Percentiles rank a stretch among this genome's conserved stretches.
Evolutionary conservation across 2,113 vertebrate genomes (phyloP).

Genomic region (Tupaia tana): DNA sequence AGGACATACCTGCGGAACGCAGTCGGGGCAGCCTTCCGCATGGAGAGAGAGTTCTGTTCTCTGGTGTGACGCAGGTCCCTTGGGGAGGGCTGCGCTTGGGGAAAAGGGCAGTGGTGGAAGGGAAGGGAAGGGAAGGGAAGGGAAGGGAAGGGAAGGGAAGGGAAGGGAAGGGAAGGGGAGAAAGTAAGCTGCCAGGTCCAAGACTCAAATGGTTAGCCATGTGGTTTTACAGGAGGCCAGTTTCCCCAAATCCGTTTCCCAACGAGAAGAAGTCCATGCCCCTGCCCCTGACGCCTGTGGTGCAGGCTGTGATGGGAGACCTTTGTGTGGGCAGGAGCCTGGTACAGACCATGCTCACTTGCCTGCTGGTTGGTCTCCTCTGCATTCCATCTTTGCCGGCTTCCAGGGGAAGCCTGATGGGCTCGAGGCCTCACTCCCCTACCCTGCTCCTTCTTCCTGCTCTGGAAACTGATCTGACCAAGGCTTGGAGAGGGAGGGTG

Average conservation of each 20-base stretch:
- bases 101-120: background rate
- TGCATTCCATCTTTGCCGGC: background rate
- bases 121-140: too few relatives aligned
- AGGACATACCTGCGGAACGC: background rate
- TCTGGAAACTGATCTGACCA: background rate
- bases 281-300: too few relatives aligned
- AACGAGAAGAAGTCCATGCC: too few relatives aligned
- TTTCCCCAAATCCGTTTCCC: too few relatives aligned
- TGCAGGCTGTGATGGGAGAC: background rate
- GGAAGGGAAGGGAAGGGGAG: too few relatives aligned
- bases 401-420: background rate
- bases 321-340: background rate
- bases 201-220: too few relatives aligned
- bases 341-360: background rate
- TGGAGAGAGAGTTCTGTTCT: background rate
- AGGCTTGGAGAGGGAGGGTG: background rate
- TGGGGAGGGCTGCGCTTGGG: background rate
- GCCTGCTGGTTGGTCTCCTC: background rate
- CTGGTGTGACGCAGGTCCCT: background rate
- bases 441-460: background rate
- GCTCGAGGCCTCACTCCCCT: background rate
- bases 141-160: too few relatives aligned
- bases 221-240: too few relatives aligned
- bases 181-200: too few relatives aligned
- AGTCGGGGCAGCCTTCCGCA: background rate